Evolutionary conservation across 1,140 invertebrate genomes (phyloP).

Genomic region (Atta cephalotes): DNA sequence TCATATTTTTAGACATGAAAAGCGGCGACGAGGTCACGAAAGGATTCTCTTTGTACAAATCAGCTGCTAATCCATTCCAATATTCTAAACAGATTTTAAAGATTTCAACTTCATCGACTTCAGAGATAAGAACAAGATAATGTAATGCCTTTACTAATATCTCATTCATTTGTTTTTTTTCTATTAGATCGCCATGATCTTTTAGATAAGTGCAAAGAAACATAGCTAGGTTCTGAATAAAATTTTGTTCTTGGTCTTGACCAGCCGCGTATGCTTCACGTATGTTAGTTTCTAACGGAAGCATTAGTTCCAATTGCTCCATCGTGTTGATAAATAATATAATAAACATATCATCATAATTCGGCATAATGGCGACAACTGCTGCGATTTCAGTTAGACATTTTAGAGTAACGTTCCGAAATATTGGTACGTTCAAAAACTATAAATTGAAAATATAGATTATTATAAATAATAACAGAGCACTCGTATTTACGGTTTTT

Average conservation of each 20-base stretch:
- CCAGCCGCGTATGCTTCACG: conserved; percentile 97
- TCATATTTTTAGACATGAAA: conserved; percentile 82
- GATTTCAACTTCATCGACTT: conserved; percentile 99
- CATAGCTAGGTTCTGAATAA: conserved; percentile 99
- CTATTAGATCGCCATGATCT: conserved; percentile 96
- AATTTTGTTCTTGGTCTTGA: conserved; percentile 98
- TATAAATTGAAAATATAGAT: conserved; percentile 83
- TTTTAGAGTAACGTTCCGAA: conserved; percentile 99
- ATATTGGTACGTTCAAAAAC: conserved; percentile 99
- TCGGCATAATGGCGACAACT: conserved; percentile 90
- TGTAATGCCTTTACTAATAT: conserved; percentile 94
- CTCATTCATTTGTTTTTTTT: conserved; percentile 91
- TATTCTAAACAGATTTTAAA: conserved; percentile 99
- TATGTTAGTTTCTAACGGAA: conserved; percentile 96
- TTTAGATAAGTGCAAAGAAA: conserved; percentile 99
- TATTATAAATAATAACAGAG: not conserved
- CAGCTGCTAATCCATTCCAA: conserved; percentile 97
- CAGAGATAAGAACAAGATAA: conserved; percentile 98
- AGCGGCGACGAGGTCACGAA: conserved; percentile 82
- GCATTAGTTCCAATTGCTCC: conserved; percentile 96
- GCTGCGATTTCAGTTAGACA: conserved; percentile 99
- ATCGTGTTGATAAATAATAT: conserved; percentile 96
- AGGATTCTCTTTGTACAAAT: conserved; percentile 94
- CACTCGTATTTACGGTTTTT: too few species aligned
- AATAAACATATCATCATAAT: conserved; percentile 97